Evolutionary conservation across 1,140 invertebrate species (phyloP), one percentile per base, ranked within the genome.

Genomic region (Tetragonula clypearis): DNA sequence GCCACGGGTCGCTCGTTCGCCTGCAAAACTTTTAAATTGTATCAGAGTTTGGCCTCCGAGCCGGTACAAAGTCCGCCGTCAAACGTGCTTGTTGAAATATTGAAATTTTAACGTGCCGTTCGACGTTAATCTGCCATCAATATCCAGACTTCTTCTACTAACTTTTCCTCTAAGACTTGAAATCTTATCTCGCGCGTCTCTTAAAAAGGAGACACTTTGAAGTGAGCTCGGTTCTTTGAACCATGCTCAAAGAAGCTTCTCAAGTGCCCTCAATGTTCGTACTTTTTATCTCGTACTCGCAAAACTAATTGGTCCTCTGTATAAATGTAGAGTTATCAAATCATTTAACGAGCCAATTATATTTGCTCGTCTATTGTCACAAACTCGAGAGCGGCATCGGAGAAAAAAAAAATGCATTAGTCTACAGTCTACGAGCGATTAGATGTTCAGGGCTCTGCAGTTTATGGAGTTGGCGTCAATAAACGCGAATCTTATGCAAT

Each of bases 401-500:
- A 68, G 41, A 35, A 6, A 49, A 9, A 8, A 49, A 9, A 19
- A 21, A 21, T 68, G 55, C 17, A 3, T 1, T 30, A 49, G 14
- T 49, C 73, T 76, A 15, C 12, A 19, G 53, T 53, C 69, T 30
- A n/a, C 6, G 1, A 4, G 26, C 53, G 60, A 55, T 75, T 49
- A 49, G 41, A 0, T 3, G 41, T 35, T 35, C 35, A 35, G 41
- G 41, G 41, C 41, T 49, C 41, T 49, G 8, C 41, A 49, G 8
- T 14, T 21, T 6, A 21, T 26, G 49, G 26, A 68, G 1, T 1
- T n/a, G 49, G 0, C 26, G 19, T 1, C 23, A 58, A 56, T 58
- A 53, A 23, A 60, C 14, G 5, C 17, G 17, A 21, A 53, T 21
- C 17, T 84, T 84, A 80, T 11, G 66, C 23, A 80, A 78, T 60